Conservation (phyloP, 2,113 vertebrate species). For the Toxotes jaculatrix region DNA sequence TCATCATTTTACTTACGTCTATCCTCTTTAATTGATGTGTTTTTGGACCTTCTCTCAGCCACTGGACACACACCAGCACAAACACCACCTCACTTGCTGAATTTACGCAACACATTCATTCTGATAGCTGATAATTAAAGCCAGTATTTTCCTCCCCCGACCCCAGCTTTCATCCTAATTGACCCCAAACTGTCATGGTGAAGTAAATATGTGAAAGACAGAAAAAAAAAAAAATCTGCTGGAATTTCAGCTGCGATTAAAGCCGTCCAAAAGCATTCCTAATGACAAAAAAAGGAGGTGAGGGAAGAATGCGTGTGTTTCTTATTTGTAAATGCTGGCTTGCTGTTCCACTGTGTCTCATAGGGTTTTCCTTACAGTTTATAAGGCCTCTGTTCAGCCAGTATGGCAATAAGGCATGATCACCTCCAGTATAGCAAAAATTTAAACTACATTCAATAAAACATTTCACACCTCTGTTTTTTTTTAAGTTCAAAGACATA, state of each 20-base stretch:
- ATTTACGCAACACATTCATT: conserved; percentile 50
- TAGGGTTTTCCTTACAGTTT: conserved; percentile 22
- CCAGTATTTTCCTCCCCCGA: conserved; percentile 42
- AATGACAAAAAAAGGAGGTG: conserved; percentile 50
- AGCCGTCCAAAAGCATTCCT: conserved; percentile 51
- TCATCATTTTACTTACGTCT: conserved; percentile 31
- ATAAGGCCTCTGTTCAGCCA: conserved; percentile 5
- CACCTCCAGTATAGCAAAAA: neutral
- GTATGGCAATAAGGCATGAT: neutral
- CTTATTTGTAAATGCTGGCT: conserved; percentile 56
- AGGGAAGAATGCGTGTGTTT: conserved; percentile 50
- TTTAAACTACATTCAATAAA: neutral
- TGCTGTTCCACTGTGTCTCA: conserved; percentile 9
- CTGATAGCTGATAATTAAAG: conserved; percentile 68
- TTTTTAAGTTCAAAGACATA: neutral
- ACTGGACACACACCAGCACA: conserved; percentile 48
- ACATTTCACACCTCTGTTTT: neutral
- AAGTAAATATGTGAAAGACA: conserved; percentile 63
- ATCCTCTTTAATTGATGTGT: neutral
- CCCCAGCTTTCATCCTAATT: conserved; percentile 70
- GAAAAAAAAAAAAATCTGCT: conserved; percentile 40
- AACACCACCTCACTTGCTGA: conserved; percentile 31
- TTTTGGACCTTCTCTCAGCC: neutral
- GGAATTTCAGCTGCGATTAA: conserved; percentile 51
- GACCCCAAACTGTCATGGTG: conserved; percentile 74